Conservation (phyloP, 2,113 vertebrate species). For the Heterocephalus glaber region DNA sequence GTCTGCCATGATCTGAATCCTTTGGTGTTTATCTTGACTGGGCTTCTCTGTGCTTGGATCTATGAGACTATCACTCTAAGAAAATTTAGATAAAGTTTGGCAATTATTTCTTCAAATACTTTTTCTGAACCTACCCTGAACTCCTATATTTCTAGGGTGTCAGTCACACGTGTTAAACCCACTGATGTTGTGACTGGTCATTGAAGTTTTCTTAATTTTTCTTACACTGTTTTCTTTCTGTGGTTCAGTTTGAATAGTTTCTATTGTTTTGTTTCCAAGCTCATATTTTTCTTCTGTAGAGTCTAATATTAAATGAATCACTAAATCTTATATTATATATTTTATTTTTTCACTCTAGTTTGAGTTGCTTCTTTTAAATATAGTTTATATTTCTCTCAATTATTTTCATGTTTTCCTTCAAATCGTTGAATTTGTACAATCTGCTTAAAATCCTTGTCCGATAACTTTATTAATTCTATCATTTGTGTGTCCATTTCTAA, state of each 20-base stretch:
- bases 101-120: too few species aligned
- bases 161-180: too few species aligned
- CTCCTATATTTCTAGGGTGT: too few species aligned
- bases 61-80: too few species aligned
- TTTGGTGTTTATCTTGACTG: too few species aligned
- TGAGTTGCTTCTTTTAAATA: background rate
- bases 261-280: background rate
- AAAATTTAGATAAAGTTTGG: too few species aligned
- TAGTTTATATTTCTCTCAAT: background rate
- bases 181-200: too few species aligned
- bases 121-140: too few species aligned
- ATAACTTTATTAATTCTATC: too few species aligned
- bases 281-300: background rate
- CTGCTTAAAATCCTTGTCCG: too few species aligned
- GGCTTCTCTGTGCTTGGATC: too few species aligned
- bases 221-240: background rate
- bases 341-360: background rate
- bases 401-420: background rate
- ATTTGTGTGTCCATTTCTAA: background rate
- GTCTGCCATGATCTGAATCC: too few species aligned
- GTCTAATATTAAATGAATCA: background rate
- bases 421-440: background rate
- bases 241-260: background rate
- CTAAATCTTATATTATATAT: background rate
- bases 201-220: background rate